These are phyloP conservation scores for Pseudochirops cupreus DNA, from an alignment of 2,797 vertebrate genomes.

Conservation along the genomic window DNA sequence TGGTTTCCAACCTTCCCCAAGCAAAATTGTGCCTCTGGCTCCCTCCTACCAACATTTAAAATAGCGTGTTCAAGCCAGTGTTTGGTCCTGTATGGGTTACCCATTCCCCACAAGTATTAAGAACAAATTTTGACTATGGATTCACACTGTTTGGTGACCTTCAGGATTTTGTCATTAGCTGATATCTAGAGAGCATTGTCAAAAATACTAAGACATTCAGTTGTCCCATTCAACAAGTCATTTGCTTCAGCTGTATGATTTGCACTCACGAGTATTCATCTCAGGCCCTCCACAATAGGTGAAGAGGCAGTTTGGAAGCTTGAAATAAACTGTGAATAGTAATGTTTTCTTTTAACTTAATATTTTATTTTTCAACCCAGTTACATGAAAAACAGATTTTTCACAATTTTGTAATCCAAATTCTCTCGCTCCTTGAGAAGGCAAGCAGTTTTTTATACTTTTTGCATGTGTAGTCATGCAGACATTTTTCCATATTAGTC, in stretches of 20 bases:
- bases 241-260: neutral
- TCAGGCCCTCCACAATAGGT: neutral
- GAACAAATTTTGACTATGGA: neutral
- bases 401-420: neutral
- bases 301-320: conserved; percentile 1
- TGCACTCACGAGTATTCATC: conserved; percentile 1
- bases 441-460: neutral
- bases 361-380: neutral
- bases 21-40: neutral
- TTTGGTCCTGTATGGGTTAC: neutral
- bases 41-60: neutral
- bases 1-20: neutral
- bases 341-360: neutral
- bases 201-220: neutral
- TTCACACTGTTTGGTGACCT: conserved; percentile 2
- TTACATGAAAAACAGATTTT: neutral
- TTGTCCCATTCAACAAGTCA: neutral
- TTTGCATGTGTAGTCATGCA: neutral
- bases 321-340: conserved; percentile 12
- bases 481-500: neutral
- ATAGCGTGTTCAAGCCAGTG: neutral
- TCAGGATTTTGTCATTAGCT: neutral
- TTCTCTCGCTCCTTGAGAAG: neutral
- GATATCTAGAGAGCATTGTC: neutral
- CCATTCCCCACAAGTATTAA: neutral